A percentile compares a stretch with the other conserved stretches of the same genome.
Conservation (phyloP, 37 sponge, comb jelly and placozoan species). For the Geodia barretti region DNA sequence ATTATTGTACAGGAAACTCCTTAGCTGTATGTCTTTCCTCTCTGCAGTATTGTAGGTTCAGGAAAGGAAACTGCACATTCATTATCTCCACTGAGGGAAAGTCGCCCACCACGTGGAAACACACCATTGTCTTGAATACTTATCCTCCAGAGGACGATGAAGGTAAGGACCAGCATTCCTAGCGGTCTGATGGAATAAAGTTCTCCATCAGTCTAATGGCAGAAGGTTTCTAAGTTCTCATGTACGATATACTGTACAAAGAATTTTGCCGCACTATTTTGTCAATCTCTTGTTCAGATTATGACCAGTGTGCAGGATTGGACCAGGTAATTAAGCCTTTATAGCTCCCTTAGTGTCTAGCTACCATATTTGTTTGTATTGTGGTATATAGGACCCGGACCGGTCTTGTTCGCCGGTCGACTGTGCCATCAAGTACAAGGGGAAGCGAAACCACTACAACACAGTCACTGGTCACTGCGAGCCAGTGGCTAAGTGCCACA, state of each 20-base stretch:
- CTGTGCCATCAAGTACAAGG: conserved; percentile 92
- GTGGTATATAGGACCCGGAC: conserved; percentile 77
- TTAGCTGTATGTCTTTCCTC: neutral
- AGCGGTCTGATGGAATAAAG: too few relatives aligned
- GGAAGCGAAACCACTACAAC: conserved; percentile 81
- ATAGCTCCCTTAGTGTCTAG: too few relatives aligned
- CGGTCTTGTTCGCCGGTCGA: conserved; percentile 78
- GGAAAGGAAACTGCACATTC: conserved; percentile 66
- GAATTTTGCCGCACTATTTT: too few relatives aligned
- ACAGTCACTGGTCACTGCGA: conserved; percentile 76
- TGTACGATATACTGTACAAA: too few relatives aligned
- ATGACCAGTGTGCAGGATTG: conserved; percentile 13
- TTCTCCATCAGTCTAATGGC: too few relatives aligned
- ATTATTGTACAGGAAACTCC: too few relatives aligned
- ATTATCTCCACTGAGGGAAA: conserved; percentile 14
- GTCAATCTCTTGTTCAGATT: too few relatives aligned
- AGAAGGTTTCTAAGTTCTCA: too few relatives aligned
- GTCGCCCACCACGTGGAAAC: neutral
- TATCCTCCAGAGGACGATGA: conserved; percentile 18
- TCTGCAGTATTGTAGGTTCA: conserved; percentile 57
- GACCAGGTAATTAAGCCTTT: conserved; percentile 17
- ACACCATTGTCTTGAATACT: conserved; percentile 45
- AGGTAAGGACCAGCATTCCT: neutral
- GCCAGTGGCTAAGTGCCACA: conserved; percentile 75
- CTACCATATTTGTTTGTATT: too few relatives aligned